Conservation (phyloP, 2,797 vertebrate genomes). For the Rousettus madagascariensis region DNA sequence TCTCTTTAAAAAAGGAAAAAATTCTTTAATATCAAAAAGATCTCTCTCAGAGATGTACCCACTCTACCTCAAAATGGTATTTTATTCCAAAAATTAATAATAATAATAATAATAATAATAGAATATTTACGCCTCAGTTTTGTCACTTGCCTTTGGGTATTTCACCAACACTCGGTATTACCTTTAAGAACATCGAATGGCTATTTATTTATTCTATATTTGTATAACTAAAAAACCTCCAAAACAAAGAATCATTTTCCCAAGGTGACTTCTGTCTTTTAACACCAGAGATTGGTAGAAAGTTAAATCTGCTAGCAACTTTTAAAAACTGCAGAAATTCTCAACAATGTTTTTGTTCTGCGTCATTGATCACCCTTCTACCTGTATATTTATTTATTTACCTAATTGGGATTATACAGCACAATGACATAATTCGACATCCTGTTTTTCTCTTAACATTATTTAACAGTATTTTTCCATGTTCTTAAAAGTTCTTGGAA, state of each 20-base stretch:
- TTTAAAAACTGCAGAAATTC: slow-evolving; percentile 2
- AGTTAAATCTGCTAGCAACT: background rate
- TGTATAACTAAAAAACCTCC: background rate
- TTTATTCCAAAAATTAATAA: slow-evolving; percentile 14
- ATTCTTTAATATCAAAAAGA: background rate
- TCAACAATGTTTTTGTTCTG: slow-evolving; percentile 26
- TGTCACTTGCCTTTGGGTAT: background rate
- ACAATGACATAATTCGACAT: background rate
- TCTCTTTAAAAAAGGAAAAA: background rate
- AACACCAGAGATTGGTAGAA: background rate
- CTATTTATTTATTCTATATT: background rate
- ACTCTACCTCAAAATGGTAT: background rate
- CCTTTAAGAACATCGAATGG: background rate
- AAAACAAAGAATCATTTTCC: slow-evolving; percentile 6
- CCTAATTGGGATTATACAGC: slow-evolving; percentile 37
- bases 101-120: background rate
- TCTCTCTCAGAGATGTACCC: background rate
- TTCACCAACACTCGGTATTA: background rate
- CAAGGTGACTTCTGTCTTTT: slow-evolving; percentile 46
- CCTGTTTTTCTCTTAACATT: slow-evolving; percentile 21
- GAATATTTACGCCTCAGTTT: background rate
- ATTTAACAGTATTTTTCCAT: background rate
- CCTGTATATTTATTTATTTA: slow-evolving; percentile 59
- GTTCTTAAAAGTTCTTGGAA: slow-evolving; percentile 56
- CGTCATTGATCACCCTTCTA: slow-evolving; percentile 14